Conservation (phyloP, 2,888 invertebrate genomes). For the Polietes domitor region DNA sequence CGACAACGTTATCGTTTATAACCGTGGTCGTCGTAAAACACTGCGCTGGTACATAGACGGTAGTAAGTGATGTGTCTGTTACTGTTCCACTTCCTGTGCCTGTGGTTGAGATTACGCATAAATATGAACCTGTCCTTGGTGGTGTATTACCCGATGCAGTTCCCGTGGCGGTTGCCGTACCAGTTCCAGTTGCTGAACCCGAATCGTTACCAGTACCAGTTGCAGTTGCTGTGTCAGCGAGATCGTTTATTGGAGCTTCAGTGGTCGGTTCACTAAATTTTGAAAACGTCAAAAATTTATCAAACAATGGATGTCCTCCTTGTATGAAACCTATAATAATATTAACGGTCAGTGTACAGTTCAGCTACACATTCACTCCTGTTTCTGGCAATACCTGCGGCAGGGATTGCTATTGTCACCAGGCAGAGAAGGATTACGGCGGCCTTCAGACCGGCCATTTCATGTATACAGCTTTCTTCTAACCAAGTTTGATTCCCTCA, state of each 20-base stretch:
- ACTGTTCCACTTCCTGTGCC: neutral
- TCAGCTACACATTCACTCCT: neutral
- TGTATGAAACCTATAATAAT: neutral
- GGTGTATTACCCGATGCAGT: no score
- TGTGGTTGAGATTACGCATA: no score
- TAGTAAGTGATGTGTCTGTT: neutral
- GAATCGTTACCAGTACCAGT: no score
- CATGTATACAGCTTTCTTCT: neutral
- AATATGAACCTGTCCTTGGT: no score
- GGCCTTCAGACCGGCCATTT: constrained; percentile 28
- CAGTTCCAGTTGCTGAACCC: no score
- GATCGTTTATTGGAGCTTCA: neutral
- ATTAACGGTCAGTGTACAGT: neutral
- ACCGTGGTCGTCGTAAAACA: no score
- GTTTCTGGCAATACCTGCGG: constrained; percentile 30
- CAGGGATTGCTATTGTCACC: constrained; percentile 12
- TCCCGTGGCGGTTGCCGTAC: no score
- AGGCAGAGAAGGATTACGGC: constrained; percentile 23
- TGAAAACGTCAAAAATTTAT: constrained; percentile 42
- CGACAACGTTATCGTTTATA: no score
- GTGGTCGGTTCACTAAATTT: neutral
- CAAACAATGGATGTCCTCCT: neutral
- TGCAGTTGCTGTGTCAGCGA: no score
- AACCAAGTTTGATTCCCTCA: neutral
- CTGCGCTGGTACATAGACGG: no score